phyloP scores from a whole-genome alignment of 2,888 invertebrate genomes.

The Athrips mouffetella region DNA sequence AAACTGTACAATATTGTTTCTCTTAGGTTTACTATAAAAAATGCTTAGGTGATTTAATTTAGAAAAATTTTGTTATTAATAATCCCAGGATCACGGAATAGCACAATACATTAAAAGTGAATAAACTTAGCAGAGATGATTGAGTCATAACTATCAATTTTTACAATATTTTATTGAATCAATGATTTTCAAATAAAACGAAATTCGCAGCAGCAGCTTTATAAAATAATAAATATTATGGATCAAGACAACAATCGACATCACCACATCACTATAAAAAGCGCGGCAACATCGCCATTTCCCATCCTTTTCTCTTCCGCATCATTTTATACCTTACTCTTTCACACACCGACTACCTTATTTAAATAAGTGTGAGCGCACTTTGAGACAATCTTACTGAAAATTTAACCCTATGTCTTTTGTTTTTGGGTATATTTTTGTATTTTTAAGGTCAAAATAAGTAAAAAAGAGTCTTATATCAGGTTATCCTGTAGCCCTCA shows the following conservation, averaged over 20 bases:
- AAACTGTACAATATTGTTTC: no score
- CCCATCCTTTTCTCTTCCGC: slow-evolving; percentile 51
- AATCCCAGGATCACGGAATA: no score
- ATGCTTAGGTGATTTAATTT: no score
- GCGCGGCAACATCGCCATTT: slow-evolving; percentile 61
- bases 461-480: slow-evolving; percentile 54
- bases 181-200: no score
- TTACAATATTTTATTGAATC: no score
- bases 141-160: no score
- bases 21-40: no score
- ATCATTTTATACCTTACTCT: slow-evolving; percentile 45
- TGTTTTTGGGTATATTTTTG: slow-evolving; percentile 36
- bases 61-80: no score
- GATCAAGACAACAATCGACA: slow-evolving; percentile 30
- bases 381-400: slow-evolving; percentile 33
- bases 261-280: slow-evolving; percentile 51
- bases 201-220: no score
- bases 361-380: slow-evolving; percentile 72
- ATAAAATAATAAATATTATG: not conserved
- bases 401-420: slow-evolving; percentile 42
- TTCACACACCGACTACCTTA: slow-evolving; percentile 70
- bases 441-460: slow-evolving; percentile 35
- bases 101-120: no score
- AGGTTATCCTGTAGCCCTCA: slow-evolving; percentile 57
- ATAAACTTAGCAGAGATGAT: no score